Evolutionary conservation across 2,888 invertebrate genomes (phyloP), one percentile per base, ranked within the genome.

Genomic region (Eupithecia inturbata): DNA sequence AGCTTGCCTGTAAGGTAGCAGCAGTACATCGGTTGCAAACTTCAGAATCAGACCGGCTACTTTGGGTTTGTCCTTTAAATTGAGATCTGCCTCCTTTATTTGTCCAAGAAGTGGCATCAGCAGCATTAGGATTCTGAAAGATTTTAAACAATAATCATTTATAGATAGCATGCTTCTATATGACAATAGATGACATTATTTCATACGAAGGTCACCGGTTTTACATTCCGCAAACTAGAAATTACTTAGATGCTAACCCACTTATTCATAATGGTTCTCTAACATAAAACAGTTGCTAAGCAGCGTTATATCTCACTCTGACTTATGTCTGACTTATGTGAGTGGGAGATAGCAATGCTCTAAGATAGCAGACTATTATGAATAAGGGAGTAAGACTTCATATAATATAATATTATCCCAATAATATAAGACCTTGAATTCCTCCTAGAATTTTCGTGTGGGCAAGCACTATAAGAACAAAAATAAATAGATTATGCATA

Each of bases 1-100:
- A 67, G 71, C 75, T 78, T 91, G 97, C 97, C 97, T 97, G 91
- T 98, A 99, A 28, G 98, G 98, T 73, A 99, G 90, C 12, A 99
- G 91, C 12, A 99, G 89, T 64, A 98, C 95, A 91, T 99, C 98
- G 79, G 97, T 96, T 82, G 98, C 95, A 86, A 97, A 96, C 77
- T 96, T 96, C 28, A 98, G 89, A 39, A 99, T 95, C 81, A 97
- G 91, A 77, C 96, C 95, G 9, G 96, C 92, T 31, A 96, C 93
- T 80, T 95, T 95, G 3, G 97, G 96, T 84, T 97, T 97, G 81
- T 97, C 96, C 79, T 96, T 96, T 22, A 98, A 91, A 70, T 96
- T 96, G 82, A 97, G 95, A 79, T 96, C 93, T 68, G 96, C 91
- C 70, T 96, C 95, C 75, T 95, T 95, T 70, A 98, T 95, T 75